These are phyloP conservation scores for Acromyrmex charruanus DNA, from an alignment of 1,140 invertebrate species.

Conservation along the genomic window DNA sequence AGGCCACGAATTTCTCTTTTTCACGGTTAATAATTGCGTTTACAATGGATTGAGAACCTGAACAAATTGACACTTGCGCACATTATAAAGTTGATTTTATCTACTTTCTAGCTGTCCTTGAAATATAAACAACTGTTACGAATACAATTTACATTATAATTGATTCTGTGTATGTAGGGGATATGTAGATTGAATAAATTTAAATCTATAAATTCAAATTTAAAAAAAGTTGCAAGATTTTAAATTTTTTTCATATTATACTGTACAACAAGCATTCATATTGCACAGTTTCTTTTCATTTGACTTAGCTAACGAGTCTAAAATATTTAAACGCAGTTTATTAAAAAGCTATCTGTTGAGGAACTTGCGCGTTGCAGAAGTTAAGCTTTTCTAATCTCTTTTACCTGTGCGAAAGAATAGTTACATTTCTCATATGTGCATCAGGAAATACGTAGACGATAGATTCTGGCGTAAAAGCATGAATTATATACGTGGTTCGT, in stretches of 20 bases:
- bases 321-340: neutral
- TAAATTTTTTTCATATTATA: neutral
- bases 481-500: constrained; percentile 46
- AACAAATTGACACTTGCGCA: neutral
- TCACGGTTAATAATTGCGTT: neutral
- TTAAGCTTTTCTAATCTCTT: neutral
- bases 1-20: neutral
- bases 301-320: neutral
- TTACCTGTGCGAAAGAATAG: constrained; percentile 14
- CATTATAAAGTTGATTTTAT: constrained; percentile 1
- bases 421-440: constrained; percentile 25
- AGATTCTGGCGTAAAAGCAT: constrained; percentile 37
- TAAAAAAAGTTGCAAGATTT: neutral
- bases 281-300: neutral
- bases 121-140: neutral
- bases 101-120: neutral
- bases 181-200: constrained; percentile 2
- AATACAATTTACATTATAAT: neutral
- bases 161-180: neutral
- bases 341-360: neutral
- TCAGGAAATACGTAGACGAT: constrained; percentile 21
- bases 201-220: neutral
- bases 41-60: neutral
- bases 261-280: neutral
- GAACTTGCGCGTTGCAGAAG: neutral